Evolutionary conservation across 1,140 invertebrate species (phyloP).

Genomic region (Dendroctonus valens): DNA sequence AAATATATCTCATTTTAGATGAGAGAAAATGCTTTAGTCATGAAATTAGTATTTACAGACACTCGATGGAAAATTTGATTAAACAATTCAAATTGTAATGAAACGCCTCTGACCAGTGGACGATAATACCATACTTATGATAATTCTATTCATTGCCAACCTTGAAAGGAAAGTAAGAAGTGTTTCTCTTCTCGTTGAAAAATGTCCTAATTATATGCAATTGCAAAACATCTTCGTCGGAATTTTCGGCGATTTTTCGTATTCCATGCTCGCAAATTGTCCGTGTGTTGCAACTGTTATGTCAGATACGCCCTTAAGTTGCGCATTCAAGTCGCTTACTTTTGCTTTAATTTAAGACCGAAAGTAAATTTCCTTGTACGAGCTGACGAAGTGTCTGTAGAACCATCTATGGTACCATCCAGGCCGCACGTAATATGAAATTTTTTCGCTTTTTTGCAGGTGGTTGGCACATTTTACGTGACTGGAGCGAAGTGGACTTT

Average conservation of each 20-base stretch:
- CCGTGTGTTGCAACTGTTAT: slow-evolving; percentile 12
- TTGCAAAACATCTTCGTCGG: too few species aligned
- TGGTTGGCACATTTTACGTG: slow-evolving; percentile 55
- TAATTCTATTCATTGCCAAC: background rate
- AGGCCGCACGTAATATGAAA: background rate
- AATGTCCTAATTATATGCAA: too few species aligned
- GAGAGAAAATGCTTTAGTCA: too few species aligned
- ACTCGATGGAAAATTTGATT: too few species aligned
- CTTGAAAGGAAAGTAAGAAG: slow-evolving; percentile 3
- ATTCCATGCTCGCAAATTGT: too few species aligned
- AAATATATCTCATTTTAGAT: too few species aligned
- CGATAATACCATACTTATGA: too few species aligned
- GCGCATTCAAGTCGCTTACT: background rate
- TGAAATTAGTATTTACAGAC: too few species aligned
- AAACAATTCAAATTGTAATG: too few species aligned
- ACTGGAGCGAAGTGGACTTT: slow-evolving; percentile 53
- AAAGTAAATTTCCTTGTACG: slow-evolving; percentile 5
- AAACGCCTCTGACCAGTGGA: too few species aligned
- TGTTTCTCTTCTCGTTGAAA: background rate
- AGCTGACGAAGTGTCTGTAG: background rate
- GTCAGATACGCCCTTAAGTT: slow-evolving; percentile 9
- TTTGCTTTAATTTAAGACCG: slow-evolving; percentile 11
- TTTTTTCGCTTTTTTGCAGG: slow-evolving; percentile 45
- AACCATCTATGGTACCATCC: background rate
- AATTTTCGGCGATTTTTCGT: too few species aligned